Evolutionary conservation across 2,797 vertebrate genomes (phyloP).

Genomic region (Hydrolagus colliei): DNA sequence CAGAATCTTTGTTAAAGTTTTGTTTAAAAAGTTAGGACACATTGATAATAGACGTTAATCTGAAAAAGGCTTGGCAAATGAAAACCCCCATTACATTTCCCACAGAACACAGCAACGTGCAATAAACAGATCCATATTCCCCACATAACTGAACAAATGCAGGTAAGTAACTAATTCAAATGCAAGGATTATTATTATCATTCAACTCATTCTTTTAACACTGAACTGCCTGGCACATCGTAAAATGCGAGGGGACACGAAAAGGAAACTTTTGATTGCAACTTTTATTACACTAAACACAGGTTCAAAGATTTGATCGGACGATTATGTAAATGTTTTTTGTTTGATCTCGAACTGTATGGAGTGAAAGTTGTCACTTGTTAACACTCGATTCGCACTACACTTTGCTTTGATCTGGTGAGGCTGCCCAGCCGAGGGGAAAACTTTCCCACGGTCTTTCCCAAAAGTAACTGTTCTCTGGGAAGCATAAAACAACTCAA

Average conservation of each 20-base stretch:
- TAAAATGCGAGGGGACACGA: not conserved
- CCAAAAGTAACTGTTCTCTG: too few relatives aligned
- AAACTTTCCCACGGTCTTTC: slow-evolving; percentile 11
- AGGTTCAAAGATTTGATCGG: not conserved
- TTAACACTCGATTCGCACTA: not conserved
- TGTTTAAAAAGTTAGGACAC: too few relatives aligned
- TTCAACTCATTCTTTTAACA: not conserved
- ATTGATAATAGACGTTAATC: too few relatives aligned
- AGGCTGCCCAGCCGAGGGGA: not conserved
- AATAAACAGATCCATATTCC: too few relatives aligned
- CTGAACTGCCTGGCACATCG: not conserved
- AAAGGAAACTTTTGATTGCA: not conserved
- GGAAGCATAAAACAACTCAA: slow-evolving; percentile 9
- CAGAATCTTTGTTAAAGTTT: too few relatives aligned
- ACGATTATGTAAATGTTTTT: not conserved
- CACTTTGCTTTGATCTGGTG: not conserved
- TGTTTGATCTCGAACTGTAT: slow-evolving; percentile 1
- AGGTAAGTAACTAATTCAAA: too few relatives aligned
- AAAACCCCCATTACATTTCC: too few relatives aligned
- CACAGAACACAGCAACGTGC: too few relatives aligned
- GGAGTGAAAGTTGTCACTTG: slow-evolving; percentile 16
- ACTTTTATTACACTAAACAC: not conserved
- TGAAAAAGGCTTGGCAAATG: too few relatives aligned
- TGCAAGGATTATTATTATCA: too few relatives aligned
- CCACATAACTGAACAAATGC: too few relatives aligned